Percentiles rank a stretch among this genome's conserved stretches.
These are phyloP conservation scores for Nudaria mundana DNA, from an alignment of 2,888 invertebrate species.

Conservation along the genomic window DNA sequence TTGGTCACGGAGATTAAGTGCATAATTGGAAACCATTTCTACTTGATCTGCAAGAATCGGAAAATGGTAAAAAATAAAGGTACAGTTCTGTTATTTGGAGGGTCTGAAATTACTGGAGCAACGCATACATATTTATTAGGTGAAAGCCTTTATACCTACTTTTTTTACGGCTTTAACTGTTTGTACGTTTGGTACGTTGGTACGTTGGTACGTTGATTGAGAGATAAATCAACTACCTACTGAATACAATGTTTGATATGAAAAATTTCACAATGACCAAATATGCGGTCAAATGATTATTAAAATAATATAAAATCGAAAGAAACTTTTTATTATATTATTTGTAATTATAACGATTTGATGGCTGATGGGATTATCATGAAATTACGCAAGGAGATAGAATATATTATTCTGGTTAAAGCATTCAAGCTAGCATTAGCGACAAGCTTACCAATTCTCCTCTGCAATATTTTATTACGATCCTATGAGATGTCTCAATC, in stretches of 20 bases:
- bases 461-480: too few species aligned
- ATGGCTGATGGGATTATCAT: too few species aligned
- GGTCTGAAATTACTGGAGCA: slow-evolving; percentile 18
- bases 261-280: too few species aligned
- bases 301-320: too few species aligned
- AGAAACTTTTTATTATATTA: too few species aligned
- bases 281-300: too few species aligned
- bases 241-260: background rate
- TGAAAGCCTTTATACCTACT: slow-evolving; percentile 45
- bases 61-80: slow-evolving; percentile 13
- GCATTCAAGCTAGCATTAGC: too few species aligned
- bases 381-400: too few species aligned
- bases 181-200: slow-evolving; percentile 8
- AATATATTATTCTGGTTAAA: too few species aligned
- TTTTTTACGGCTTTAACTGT: slow-evolving; percentile 23
- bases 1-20: slow-evolving; percentile 10
- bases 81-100: slow-evolving; percentile 10
- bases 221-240: slow-evolving; percentile 17
- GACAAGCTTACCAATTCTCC: too few species aligned
- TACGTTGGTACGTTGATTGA: slow-evolving; percentile 13
- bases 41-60: slow-evolving; percentile 25
- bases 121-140: slow-evolving; percentile 62
- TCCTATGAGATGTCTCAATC: too few species aligned
- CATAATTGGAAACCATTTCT: slow-evolving; percentile 23
- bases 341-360: too few species aligned